Evolutionary conservation across 92 coral and sea anemone genomes (phyloP), one percentile per base, ranked within the genome.

Genomic region (Hydrozoanthus gracilis): DNA sequence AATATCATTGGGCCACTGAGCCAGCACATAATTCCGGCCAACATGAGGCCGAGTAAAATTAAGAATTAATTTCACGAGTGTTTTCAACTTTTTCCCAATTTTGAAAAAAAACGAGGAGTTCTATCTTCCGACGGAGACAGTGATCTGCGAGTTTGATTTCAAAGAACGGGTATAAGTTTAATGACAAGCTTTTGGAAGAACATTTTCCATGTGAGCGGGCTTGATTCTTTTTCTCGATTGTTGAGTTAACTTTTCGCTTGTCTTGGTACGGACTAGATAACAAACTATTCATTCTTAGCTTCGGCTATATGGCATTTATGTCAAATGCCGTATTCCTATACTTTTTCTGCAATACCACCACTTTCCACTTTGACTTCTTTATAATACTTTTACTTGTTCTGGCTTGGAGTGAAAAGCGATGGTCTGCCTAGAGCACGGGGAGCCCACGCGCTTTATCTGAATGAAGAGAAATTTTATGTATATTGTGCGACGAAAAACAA

Each of bases 301-400:
- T 66, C 71, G 44, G 17, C 44, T 66, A 66, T 66, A 66, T 66
- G 71, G 71, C 71, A 66, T 66, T 66, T 66, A 66, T 66, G 71
- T 44, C 71, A 66, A 66, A 66, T 66, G 44, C 71, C 71, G 44
- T 16, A 66, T 66, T 16, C 71, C 16, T 65, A 35, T n/a, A 66
- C 44, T 66, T 39, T 44, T 66, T 66, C 71, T 9, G 71, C 71
- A 66, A 66, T 17, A 66, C 16, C 27, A n/a, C 71, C 71, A 66
- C 17, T 44, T 66, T 66, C 71, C 46, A 66, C 27, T 66, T 66
- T 66, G 71, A 16, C 44, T 66, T 66, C 71, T 66, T 27, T 27
- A 27, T 27, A 27, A 27, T 27, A 2, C 39, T 27, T 27, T 27
- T 27, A 27, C 39, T 27, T 66, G 71, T 66, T 66, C 71, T 66